These are phyloP conservation scores for Jaculus jaculus DNA, from an alignment of 2,113 vertebrate species.

Conservation along the genomic window DNA sequence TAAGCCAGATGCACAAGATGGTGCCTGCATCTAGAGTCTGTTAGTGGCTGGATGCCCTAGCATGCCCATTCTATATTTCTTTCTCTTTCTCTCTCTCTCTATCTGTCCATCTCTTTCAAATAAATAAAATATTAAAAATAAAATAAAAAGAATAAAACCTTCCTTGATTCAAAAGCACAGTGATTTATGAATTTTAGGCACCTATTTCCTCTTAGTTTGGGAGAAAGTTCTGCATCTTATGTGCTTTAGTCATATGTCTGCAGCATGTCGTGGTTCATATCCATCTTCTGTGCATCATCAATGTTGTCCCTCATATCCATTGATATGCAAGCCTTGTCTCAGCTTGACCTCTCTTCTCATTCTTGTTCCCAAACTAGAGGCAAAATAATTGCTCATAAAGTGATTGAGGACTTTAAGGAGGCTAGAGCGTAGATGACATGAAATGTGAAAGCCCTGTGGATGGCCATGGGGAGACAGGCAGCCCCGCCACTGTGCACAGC, in stretches of 20 bases:
- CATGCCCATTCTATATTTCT: too few relatives aligned
- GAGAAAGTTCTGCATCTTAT: not conserved
- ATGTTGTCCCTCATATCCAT: slow-evolving; percentile 20
- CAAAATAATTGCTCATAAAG: slow-evolving; percentile 44
- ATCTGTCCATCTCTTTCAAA: too few relatives aligned
- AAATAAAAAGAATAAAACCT: too few relatives aligned
- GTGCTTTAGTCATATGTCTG: not conserved
- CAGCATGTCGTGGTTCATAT: slow-evolving; percentile 8
- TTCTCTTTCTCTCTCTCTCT: too few relatives aligned
- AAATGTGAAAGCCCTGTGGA: not conserved
- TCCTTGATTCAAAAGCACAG: not conserved
- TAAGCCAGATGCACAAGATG: too few relatives aligned
- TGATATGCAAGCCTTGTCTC: slow-evolving; percentile 34
- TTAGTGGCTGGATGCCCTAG: too few relatives aligned
- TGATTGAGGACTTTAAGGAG: not conserved
- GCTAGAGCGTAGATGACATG: not conserved
- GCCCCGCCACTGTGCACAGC: too few relatives aligned
- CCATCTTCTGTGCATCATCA: not conserved
- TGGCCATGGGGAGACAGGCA: not conserved
- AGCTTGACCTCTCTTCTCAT: not conserved
- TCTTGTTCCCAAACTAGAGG: slow-evolving; percentile 23
- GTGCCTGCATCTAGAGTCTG: too few relatives aligned
- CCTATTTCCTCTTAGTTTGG: not conserved
- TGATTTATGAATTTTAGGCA: not conserved
- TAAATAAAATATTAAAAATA: too few relatives aligned